Evolutionary conservation across 2,113 vertebrate species (phyloP).

Genomic region (Oxyura jamaicensis): DNA sequence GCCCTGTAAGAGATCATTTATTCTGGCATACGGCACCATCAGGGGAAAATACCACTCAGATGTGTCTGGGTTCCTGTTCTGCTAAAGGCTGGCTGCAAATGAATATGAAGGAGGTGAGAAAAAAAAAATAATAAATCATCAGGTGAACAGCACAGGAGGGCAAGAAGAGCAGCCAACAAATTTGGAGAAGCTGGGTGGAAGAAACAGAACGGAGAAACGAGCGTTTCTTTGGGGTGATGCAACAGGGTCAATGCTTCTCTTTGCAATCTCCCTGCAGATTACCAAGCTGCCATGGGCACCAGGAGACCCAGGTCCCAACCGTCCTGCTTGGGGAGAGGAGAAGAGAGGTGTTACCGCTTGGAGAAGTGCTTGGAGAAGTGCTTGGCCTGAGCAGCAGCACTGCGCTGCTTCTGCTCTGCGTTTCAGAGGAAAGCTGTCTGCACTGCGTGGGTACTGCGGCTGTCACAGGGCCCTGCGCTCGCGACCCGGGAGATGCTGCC

Average conservation of each 20-base stretch:
- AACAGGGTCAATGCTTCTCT: not conserved
- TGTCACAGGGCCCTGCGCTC: not conserved
- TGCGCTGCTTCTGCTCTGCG: not conserved
- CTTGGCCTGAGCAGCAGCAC: fast-evolving
- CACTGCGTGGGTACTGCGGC: not conserved
- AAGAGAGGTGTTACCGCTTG: not conserved
- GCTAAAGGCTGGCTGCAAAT: not conserved
- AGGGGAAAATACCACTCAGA: not conserved
- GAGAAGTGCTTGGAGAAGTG: not conserved
- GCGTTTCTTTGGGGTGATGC: not conserved
- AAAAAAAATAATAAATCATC: not conserved
- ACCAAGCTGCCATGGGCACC: not conserved
- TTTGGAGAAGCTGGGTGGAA: not conserved
- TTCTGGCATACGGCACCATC: not conserved
- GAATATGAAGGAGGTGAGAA: not conserved
- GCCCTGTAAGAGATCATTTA: not conserved
- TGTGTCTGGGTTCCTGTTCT: not conserved
- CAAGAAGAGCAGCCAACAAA: not conserved
- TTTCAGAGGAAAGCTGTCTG: not conserved
- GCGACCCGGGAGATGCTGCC: not conserved
- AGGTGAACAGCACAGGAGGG: not conserved
- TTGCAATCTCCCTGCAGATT: not conserved
- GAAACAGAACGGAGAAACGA: not conserved
- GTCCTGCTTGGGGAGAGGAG: not conserved
- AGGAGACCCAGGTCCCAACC: not conserved